These are phyloP conservation scores for Sterrhoptilus dennistouni DNA, from an alignment of 2,113 vertebrate species.

Conservation along the genomic window DNA sequence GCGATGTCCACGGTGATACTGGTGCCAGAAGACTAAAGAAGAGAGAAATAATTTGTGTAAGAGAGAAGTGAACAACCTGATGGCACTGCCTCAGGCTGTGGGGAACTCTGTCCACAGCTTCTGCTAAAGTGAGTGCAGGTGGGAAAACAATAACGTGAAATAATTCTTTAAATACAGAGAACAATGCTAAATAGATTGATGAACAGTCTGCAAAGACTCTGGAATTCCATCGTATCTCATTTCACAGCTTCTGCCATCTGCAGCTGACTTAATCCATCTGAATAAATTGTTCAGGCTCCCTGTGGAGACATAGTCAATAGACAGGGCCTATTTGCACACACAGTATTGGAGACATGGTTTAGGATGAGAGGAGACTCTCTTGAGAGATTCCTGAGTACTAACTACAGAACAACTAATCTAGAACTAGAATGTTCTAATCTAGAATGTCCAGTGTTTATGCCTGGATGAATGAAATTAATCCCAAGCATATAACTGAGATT, in stretches of 20 bases:
- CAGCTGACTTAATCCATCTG: not conserved
- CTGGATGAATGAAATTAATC: not conserved
- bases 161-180: not conserved
- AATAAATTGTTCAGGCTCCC: not conserved
- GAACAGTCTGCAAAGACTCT: not conserved
- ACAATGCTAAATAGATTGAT: not conserved
- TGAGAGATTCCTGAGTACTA: not conserved
- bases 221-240: not conserved
- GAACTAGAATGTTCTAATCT: not conserved
- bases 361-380: not conserved
- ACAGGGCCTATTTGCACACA: not conserved
- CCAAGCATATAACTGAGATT: not conserved
- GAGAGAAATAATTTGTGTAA: not conserved
- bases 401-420: not conserved
- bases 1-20: slow-evolving; percentile 95
- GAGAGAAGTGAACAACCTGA: not conserved
- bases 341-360: not conserved
- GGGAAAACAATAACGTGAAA: not conserved
- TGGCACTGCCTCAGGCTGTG: not conserved
- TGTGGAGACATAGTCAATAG: not conserved
- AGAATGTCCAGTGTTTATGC: not conserved
- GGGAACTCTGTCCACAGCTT: not conserved
- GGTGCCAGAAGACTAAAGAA: slow-evolving; percentile 88
- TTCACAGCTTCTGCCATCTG: not conserved
- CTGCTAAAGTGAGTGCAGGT: not conserved